phyloP scores from a whole-genome alignment of 2,113 vertebrate species.

The Rhabdomys dilectus region DNA sequence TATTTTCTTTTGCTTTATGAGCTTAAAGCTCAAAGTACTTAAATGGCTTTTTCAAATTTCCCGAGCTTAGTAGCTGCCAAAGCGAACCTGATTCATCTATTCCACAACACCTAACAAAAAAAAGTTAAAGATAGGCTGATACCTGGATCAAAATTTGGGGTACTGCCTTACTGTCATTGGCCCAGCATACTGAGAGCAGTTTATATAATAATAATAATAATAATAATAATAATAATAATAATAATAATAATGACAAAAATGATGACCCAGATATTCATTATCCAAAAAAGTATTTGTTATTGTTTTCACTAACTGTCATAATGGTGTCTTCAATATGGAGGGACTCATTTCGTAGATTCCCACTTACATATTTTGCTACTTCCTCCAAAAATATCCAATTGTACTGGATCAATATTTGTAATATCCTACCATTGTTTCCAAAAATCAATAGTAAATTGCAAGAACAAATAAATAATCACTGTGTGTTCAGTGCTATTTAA shows the following conservation, averaged over 20 bases:
- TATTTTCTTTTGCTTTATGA: conserved; percentile 14
- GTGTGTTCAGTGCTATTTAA: background rate
- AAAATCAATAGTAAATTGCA: conserved; percentile 49
- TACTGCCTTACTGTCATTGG: background rate
- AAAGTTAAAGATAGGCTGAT: background rate
- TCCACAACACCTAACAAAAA: background rate
- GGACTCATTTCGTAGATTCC: conserved; percentile 4
- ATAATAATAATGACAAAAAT: background rate
- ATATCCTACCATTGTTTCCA: conserved; percentile 7
- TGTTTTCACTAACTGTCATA: conserved; percentile 37
- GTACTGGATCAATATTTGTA: conserved; percentile 31
- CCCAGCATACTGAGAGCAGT: background rate
- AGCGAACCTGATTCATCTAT: background rate
- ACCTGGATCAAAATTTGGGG: background rate
- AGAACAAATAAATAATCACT: background rate
- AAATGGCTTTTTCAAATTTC: conserved; percentile 26
- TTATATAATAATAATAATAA: background rate
- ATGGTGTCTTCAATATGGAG: conserved; percentile 11
- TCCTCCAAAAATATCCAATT: conserved; percentile 32
- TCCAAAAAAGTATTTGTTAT: conserved; percentile 43
- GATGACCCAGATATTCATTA: conserved; percentile 3
- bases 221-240: background rate
- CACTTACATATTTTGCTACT: background rate
- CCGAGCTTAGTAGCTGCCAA: background rate
- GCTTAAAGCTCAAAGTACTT: conserved; percentile 14